phyloP scores from a whole-genome alignment of 2,888 invertebrate species.

The Amiota minor region DNA sequence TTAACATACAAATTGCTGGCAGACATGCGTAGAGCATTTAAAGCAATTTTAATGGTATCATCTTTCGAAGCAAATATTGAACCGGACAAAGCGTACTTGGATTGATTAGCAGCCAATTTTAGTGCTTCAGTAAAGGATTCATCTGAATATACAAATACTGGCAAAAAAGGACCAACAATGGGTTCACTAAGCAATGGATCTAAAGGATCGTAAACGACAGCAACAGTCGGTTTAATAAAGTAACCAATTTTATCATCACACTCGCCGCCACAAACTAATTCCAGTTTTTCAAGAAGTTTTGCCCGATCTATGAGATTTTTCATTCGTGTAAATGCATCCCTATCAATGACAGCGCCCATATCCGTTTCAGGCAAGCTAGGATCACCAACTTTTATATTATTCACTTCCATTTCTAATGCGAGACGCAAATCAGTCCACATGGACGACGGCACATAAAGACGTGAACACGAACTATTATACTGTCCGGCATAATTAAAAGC shows the following conservation, averaged over 20 bases:
- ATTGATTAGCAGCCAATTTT: constrained; percentile 41
- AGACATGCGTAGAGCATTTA: constrained; percentile 42
- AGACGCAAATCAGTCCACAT: constrained; percentile 35
- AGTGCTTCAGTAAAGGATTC: constrained; percentile 40
- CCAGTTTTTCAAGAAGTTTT: background rate
- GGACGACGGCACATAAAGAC: constrained; percentile 43
- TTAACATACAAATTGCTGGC: constrained; percentile 46
- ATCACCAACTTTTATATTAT: constrained; percentile 36
- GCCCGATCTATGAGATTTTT: constrained; percentile 30
- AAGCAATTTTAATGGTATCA: constrained; percentile 40
- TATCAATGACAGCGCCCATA: constrained; percentile 40
- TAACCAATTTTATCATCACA: constrained; percentile 35
- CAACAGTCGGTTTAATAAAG: constrained; percentile 39
- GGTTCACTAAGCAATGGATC: constrained; percentile 41
- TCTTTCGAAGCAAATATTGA: constrained; percentile 41
- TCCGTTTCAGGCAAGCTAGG: constrained; percentile 30
- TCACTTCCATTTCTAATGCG: constrained; percentile 29
- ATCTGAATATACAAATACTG: constrained; percentile 41
- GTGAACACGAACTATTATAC: constrained; percentile 41
- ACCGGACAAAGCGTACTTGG: constrained; percentile 39
- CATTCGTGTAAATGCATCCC: constrained; percentile 24
- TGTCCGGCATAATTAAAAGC: constrained; percentile 45
- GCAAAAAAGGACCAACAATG: constrained; percentile 39
- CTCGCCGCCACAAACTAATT: constrained; percentile 38
- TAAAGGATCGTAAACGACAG: constrained; percentile 36